Evolutionary conservation across 2,797 vertebrate species (phyloP).

Genomic region (Peromyscus attwateri): DNA sequence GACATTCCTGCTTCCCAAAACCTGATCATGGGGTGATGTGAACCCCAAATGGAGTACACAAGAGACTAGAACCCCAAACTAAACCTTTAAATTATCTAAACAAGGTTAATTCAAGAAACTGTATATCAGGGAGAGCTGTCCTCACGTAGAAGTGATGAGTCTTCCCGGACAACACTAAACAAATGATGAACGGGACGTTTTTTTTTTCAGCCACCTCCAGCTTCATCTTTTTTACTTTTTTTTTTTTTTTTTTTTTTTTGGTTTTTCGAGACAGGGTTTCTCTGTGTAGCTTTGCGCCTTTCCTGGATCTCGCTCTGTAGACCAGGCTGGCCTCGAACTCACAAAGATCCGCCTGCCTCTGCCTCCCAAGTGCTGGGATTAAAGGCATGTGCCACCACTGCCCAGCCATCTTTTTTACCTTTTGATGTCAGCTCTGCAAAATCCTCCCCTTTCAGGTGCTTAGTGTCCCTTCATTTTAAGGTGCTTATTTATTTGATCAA

Average conservation of each 20-base stretch:
- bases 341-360: no score
- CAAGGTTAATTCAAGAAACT: constrained; percentile 16
- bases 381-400: no score
- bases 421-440: background rate
- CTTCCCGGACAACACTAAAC: background rate
- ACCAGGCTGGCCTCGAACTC: no score
- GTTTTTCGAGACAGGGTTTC: no score
- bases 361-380: no score
- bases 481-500: background rate
- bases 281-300: no score
- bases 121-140: background rate
- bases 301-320: no score
- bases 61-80: background rate
- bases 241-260: no score
- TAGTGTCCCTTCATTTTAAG: background rate
- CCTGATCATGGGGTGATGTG: background rate
- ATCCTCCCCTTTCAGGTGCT: background rate
- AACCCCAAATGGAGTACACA: background rate
- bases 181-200: background rate
- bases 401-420: no score
- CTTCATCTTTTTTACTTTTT: no score
- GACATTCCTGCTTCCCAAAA: background rate
- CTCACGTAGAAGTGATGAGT: background rate
- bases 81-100: constrained; percentile 45
- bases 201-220: background rate